phyloP scores from a whole-genome alignment of 2,113 vertebrate genomes.

The Phalacrocorax pelagicus region DNA sequence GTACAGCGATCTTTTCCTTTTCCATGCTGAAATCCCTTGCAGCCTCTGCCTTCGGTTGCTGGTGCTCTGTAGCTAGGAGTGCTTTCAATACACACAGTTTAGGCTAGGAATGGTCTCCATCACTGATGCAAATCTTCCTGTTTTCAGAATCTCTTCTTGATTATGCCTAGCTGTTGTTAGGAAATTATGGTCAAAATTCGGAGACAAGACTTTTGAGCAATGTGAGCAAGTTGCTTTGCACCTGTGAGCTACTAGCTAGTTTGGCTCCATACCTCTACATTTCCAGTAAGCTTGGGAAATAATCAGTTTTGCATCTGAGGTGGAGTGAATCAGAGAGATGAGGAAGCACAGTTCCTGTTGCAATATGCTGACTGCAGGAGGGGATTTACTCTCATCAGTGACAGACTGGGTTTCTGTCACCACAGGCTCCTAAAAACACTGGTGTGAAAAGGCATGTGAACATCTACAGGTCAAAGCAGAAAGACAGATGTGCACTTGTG shows the following conservation, averaged over 20 bases:
- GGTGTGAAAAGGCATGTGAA: background rate
- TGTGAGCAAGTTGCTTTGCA: background rate
- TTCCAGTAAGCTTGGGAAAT: background rate
- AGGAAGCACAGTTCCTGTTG: background rate
- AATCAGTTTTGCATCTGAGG: background rate
- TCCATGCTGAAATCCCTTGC: background rate
- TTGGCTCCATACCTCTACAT: background rate
- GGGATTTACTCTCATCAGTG: background rate
- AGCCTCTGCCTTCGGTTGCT: background rate
- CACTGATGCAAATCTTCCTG: background rate
- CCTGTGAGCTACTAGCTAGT: background rate
- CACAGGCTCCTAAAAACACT: background rate
- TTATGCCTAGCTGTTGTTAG: background rate
- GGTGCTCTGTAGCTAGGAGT: background rate
- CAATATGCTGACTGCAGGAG: background rate
- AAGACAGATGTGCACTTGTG: background rate
- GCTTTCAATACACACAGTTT: background rate
- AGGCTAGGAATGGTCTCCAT: background rate
- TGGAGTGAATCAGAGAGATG: fast-evolving
- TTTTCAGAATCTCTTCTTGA: background rate
- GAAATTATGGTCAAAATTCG: background rate
- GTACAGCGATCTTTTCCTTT: background rate
- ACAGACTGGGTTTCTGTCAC: background rate
- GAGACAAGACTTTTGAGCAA: background rate
- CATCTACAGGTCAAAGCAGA: background rate